Conservation (phyloP, 2,113 vertebrate species). For the Tringa solitaria region DNA sequence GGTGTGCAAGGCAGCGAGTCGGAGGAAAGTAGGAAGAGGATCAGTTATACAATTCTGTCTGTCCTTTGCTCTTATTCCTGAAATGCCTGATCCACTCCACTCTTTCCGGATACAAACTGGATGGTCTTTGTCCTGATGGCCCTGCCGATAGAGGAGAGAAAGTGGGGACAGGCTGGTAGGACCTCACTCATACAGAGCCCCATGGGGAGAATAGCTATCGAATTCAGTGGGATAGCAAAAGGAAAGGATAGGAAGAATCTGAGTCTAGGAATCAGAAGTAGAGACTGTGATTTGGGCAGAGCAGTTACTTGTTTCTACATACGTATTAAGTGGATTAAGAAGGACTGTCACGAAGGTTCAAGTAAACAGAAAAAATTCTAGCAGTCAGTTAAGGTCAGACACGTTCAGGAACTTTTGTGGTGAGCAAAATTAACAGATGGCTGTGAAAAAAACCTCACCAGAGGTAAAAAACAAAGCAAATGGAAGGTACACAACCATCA, state of each 20-base stretch:
- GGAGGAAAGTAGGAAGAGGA: too few relatives aligned
- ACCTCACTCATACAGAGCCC: background rate
- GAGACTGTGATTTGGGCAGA: background rate
- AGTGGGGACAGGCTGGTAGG: background rate
- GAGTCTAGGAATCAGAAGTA: background rate
- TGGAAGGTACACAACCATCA: background rate
- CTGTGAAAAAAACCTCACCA: background rate
- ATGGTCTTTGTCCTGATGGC: background rate
- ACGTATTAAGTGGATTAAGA: background rate
- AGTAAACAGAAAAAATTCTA: background rate
- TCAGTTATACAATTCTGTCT: background rate
- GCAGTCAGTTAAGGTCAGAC: background rate
- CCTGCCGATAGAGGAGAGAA: background rate
- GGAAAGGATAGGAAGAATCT: background rate
- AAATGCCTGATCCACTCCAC: background rate
- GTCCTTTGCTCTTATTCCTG: background rate
- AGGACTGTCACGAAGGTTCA: background rate
- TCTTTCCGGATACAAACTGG: background rate
- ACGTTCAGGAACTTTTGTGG: background rate
- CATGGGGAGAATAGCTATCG: fast-evolving
- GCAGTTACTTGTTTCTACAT: background rate
- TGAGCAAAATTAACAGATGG: background rate
- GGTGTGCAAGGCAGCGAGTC: background rate
- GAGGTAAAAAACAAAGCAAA: background rate
- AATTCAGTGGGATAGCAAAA: background rate